These are phyloP conservation scores for Diuraphis noxia DNA, from an alignment of 1,140 invertebrate genomes.

Conservation along the genomic window DNA sequence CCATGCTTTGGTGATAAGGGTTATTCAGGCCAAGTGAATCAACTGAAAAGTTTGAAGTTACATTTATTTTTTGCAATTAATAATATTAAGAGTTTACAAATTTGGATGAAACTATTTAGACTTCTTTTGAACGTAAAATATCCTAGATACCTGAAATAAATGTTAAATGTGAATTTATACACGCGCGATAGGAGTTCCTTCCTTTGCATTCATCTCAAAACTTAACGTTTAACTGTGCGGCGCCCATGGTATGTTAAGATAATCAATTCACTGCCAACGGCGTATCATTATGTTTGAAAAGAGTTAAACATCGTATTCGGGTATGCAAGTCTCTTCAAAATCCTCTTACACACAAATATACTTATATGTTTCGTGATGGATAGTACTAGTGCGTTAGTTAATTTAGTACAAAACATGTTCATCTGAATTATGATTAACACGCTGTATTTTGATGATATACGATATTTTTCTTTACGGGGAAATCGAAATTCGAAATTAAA, in stretches of 20 bases:
- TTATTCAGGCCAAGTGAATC: background rate
- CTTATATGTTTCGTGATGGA: background rate
- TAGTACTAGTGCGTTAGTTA: background rate
- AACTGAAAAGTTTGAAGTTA: background rate
- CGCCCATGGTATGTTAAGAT: background rate
- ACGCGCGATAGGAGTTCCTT: background rate
- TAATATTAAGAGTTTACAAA: background rate
- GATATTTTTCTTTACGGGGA: background rate
- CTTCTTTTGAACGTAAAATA: background rate
- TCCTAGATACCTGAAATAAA: background rate
- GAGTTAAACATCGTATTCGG: background rate
- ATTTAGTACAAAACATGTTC: background rate
- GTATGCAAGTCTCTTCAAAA: background rate
- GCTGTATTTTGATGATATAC: background rate
- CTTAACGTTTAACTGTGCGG: background rate
- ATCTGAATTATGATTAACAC: constrained; percentile 9
- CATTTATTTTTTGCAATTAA: background rate
- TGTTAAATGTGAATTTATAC: background rate
- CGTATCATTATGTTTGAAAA: background rate
- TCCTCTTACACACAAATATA: background rate
- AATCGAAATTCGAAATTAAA: background rate
- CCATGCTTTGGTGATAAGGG: too few species aligned
- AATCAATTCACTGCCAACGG: background rate
- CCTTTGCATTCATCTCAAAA: background rate
- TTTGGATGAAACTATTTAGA: background rate